Conservation (phyloP, 2,113 vertebrate genomes). For the Illadopsis cleaveri region DNA sequence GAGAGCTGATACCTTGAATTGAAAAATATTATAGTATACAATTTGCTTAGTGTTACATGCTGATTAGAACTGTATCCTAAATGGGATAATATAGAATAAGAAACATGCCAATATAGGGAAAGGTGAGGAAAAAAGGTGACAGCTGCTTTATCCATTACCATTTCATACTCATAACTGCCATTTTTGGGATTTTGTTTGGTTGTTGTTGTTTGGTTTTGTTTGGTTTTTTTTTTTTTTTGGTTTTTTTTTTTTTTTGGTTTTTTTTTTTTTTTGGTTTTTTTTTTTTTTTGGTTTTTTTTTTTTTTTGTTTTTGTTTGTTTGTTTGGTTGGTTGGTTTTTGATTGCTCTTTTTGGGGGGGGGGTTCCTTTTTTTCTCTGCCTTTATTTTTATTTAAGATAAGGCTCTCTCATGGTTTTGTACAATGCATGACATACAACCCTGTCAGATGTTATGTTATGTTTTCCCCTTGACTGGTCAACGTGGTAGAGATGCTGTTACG, state of each 20-base stretch:
- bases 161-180: not conserved
- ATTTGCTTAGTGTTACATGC: not conserved
- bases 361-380: rapidly evolving
- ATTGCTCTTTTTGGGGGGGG: no score
- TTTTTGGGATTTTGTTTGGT: not conserved
- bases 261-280: no score
- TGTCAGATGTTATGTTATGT: not conserved
- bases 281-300: no score
- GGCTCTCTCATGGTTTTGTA: not conserved
- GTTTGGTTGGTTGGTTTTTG: no score
- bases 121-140: not conserved
- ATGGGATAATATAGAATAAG: not conserved
- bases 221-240: no score
- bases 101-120: not conserved
- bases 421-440: not conserved
- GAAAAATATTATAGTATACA: not conserved
- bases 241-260: no score
- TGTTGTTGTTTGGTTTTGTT: not conserved
- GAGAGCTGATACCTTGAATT: not conserved
- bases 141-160: not conserved
- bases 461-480: not conserved
- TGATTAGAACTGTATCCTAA: not conserved
- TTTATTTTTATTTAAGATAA: not conserved
- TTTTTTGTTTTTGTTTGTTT: no score
- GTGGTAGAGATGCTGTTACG: not conserved